Evolutionary conservation across 92 coral and sea anemone genomes (phyloP), one percentile per base, ranked within the genome.

Genomic region (Paramuricea clavata): DNA sequence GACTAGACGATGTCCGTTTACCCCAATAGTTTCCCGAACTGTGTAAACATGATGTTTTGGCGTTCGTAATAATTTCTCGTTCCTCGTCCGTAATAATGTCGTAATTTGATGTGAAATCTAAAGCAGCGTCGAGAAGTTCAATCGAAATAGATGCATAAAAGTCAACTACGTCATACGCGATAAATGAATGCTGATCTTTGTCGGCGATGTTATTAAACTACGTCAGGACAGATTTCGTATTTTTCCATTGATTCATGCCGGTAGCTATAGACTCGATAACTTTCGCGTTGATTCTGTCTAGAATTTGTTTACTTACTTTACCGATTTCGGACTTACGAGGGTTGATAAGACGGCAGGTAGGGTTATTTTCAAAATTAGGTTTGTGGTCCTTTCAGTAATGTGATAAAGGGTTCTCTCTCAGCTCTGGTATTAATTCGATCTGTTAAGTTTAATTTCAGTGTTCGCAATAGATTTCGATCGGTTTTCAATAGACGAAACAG

Each of bases 261-360:
- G 62, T 54, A 0, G 62, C 27, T n/a, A n/a, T n/a, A n/a, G n/a
- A n/a, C 0, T 21, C 27, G 27, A 54, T 2, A 6, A 54, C 19
- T 6, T 54, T 54, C 26, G 11, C 17, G 62, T 19, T 17, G 8
- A 87, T 79, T 2, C 71, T 31, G 27, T 87, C 77, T 39, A 87
- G 39, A 27, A 87, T 65, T 35, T 87, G 47, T 47, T 87, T 79
- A 57, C 90, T 87, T 13, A 21, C 12, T 23, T 28, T 76, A 94
- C 99, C 95, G 93, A 97, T 17, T 98, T 95, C 82, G n/a, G n/a
- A n/a, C n/a, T n/a, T n/a, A n/a, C n/a, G n/a, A n/a, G n/a, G n/a
- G n/a, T n/a, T n/a, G n/a, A n/a, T n/a, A n/a, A n/a, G n/a, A n/a
- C n/a, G n/a, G n/a, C n/a, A n/a, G n/a, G n/a, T n/a, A n/a, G n/a